phyloP scores from a whole-genome alignment of 2,888 invertebrate species.

The Nysson spinosus region DNA sequence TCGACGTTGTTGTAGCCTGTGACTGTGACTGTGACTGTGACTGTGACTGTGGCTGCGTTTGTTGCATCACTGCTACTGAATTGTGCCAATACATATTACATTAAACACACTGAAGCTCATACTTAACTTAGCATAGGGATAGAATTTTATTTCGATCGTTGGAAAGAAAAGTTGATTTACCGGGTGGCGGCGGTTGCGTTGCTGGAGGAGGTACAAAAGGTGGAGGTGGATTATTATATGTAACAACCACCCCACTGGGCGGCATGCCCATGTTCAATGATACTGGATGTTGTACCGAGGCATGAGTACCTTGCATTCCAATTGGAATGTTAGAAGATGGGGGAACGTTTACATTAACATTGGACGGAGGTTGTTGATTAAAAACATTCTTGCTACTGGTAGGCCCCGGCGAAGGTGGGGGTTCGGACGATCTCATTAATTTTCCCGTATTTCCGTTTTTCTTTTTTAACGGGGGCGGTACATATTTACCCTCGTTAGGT shows the following conservation, averaged over 20 bases:
- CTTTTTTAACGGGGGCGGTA: constrained; percentile 89
- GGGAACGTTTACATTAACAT: constrained; percentile 65
- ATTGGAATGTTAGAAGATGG: constrained; percentile 72
- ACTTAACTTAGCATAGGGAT: background rate
- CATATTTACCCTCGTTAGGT: constrained; percentile 82
- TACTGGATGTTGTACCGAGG: constrained; percentile 71
- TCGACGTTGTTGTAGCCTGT: constrained; percentile 57
- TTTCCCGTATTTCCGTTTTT: constrained; percentile 84
- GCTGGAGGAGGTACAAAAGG: constrained; percentile 73
- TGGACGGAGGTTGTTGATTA: constrained; percentile 68
- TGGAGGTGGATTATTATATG: constrained; percentile 71
- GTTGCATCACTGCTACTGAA: constrained; percentile 46
- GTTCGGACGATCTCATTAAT: constrained; percentile 82
- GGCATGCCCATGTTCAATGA: constrained; percentile 72
- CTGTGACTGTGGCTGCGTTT: constrained; percentile 60
- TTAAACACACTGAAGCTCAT: too few relatives aligned
- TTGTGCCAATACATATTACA: too few relatives aligned
- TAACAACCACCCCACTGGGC: constrained; percentile 73
- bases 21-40: constrained; percentile 59
- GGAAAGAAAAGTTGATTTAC: constrained; percentile 26
- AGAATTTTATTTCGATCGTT: background rate
- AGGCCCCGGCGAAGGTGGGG: constrained; percentile 77
- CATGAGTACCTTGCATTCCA: constrained; percentile 69
- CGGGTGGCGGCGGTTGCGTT: constrained; percentile 70
- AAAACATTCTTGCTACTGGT: constrained; percentile 71